Evolutionary conservation across 2,888 invertebrate genomes (phyloP), one percentile per base, ranked within the genome.

Genomic region (Epiblema foenella): DNA sequence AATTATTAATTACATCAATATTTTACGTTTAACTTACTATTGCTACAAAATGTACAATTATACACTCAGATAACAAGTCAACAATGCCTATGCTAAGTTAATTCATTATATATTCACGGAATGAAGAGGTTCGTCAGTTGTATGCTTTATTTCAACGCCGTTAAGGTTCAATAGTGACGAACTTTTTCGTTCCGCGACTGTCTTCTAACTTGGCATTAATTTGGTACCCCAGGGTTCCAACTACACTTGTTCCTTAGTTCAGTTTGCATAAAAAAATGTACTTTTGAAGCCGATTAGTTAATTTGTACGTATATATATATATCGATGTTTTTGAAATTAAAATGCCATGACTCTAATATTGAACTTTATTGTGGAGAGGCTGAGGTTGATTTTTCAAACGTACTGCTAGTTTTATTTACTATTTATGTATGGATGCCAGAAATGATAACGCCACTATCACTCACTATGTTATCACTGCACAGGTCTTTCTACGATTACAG

Each of bases 1-100:
- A 89, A 85, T 84, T 84, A 85, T 84, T 82, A 82, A 88, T 85
- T 85, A 86, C 81, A 88, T 84, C 80, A 85, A 85, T 84, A 84
- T 80, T 78, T 76, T 77, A 77, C 73, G 81, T 74, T 73, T 77
- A 78, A 78, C 74, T 77, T 74, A 74, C 76, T 77, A 77, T 24
- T 65, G 72, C 79, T 84, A 85, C 72, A 79, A 76, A 81, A 80
- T 77, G 76, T 79, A 79, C 78, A 75, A 77, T 77, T 76, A 77
- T 74, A 77, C 75, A 77, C 75, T 79, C 79, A 77, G 70, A 72
- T 77, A 80, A 82, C 80, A 81, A 82, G 78, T 84, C 83, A 88
- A 87, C 84, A 85, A 83, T 75, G 73, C 52, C 62, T 56, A 37
- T 46, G 42, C 65, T 62, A 68, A 29, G 56, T 66, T 67, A 56